Base-by-base conservation (phyloP, 2,888 invertebrate species). In the Psococerastis gibbosa region DNA sequence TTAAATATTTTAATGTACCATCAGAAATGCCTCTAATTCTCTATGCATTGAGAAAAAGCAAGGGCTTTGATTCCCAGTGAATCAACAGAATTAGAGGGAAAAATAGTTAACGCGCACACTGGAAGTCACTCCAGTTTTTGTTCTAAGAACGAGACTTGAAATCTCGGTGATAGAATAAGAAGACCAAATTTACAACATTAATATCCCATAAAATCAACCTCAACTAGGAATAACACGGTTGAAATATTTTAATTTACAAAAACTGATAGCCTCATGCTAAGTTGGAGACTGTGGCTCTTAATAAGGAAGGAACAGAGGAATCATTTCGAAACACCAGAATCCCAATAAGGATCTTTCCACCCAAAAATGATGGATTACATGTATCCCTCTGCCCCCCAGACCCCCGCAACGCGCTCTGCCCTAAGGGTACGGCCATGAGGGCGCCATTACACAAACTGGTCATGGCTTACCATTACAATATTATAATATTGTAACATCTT, bases 311-410 rank as follows among this genome's bases (percentile, higher is more conserved):
- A n/a, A n/a, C n/a, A n/a, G n/a, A n/a, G n/a, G n/a, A n/a, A n/a
- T n/a, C n/a, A n/a, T n/a, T n/a, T n/a, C n/a, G n/a, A n/a, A n/a
- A n/a, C n/a, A n/a, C n/a, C n/a, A n/a, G n/a, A n/a, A n/a, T n/a
- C n/a, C n/a, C n/a, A 22, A 20, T 13, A 20, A 38, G 22, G 38
- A 38, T 38, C 18, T 38, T 38, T 38, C 38, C 38, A 38, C 38
- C 38, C 38, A 38, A 38, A 38, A 38, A 38, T 38, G 38, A 38
- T 38, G 38, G 38, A 38, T 38, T 38, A 38, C 38, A 13, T 38
- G 13, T 20, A 18, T 17, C 38, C 38, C 38, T 38, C 22, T 38
- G 38, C 38, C 38, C 38, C 38, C 17, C 22, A 20, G 22, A 38
- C 38, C 38, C 38, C 20, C 38, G 16, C 31, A 9, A 9, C n/a